Evolutionary conservation across 2,797 vertebrate species (phyloP).

Genomic region (Aldrovandia affinis): DNA sequence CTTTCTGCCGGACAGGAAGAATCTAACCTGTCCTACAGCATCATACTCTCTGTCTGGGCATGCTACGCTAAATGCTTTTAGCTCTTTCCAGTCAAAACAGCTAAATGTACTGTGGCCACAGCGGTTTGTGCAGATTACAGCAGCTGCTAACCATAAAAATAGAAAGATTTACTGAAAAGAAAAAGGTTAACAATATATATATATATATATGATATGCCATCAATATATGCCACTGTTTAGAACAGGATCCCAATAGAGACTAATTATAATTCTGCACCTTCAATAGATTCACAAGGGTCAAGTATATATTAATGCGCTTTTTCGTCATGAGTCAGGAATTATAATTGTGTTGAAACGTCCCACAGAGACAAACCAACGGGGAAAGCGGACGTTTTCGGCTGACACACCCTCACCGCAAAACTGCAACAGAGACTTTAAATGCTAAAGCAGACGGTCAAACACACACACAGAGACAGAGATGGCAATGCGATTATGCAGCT

Average conservation of each 20-base stretch:
- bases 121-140: no score
- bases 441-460: slow-evolving; percentile 66
- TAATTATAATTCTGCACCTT: slow-evolving; percentile 12
- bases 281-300: slow-evolving; percentile 1
- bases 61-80: no score
- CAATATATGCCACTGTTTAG: neutral
- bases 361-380: slow-evolving; percentile 39
- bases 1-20: neutral
- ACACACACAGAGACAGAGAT: slow-evolving; percentile 53
- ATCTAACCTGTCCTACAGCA: no score
- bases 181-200: no score
- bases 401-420: slow-evolving; percentile 50
- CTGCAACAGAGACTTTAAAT: slow-evolving; percentile 51
- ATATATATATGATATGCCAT: no score
- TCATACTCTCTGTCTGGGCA: no score
- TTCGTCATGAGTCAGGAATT: slow-evolving; percentile 48
- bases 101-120: no score
- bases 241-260: no score
- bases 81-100: no score
- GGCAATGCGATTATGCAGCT: slow-evolving; percentile 65
- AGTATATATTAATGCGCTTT: slow-evolving; percentile 18
- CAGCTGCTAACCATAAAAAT: no score
- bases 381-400: slow-evolving; percentile 42
- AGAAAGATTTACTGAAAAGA: no score
- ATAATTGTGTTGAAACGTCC: slow-evolving; percentile 30